Base-by-base conservation (phyloP, 2,888 invertebrate species). In the Brassicogethes aeneus region DNA sequence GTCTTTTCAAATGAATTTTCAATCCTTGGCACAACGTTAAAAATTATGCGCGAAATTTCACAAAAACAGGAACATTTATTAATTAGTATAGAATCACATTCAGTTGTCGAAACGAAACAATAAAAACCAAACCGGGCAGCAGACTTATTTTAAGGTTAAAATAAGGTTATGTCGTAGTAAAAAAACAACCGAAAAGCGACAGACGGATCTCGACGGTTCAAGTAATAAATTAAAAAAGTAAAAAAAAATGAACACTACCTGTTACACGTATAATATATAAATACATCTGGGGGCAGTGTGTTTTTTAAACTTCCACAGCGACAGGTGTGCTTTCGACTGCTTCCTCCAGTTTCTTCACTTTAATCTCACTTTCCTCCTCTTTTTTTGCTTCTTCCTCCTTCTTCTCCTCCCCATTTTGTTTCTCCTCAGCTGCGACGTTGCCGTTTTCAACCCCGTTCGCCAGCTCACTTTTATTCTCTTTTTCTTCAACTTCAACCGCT, bases 311-410 rank as follows among this genome's bases (percentile, higher is more conserved):
- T 42, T 55, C 52, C 12, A 57, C 56, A 48, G 50, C 54, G 33
- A 57, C 57, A 17, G 56, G 48, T 40, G 53, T 44, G 42, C 45
- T 48, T 15, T 52, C 53, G 31, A 50, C 37, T 7, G 51, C 43
- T 15, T 70, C 67, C 39, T 73, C 68, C 31, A 76, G 68, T 46
- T 73, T 70, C 66, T 77, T 77, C 15, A 73, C 71, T 68, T 75
- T 75, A 52, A 76, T 73, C 46, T 76, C 76, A 8, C 64, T 57
- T 48, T 53, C 57, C 39, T 45, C 49, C 17, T 42, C 37, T 16
- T 47, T 49, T 14, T n/a, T 17, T 15, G 45, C 43, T 39, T 47
- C 52, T 37, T 42, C 38, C 16, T 50, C 47, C 34, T 40, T 36
- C 13, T 46, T 43, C 17, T 51, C 52, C 31, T 38, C 37, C 16